phyloP scores from a whole-genome alignment of 2,113 vertebrate genomes.

The Catharus bicknelli region DNA sequence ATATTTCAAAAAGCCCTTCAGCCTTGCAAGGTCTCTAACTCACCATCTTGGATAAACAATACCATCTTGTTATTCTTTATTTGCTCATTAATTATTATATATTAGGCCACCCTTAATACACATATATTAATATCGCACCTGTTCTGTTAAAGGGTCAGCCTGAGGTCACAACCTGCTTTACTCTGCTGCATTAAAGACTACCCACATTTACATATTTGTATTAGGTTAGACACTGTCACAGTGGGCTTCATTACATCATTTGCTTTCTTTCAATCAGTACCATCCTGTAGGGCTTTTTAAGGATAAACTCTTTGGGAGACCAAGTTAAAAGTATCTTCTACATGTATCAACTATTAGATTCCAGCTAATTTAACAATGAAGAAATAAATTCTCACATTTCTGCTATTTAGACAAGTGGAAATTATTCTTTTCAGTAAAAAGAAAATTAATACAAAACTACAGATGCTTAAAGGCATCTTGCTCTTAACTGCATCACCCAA shows the following conservation, averaged over 20 bases:
- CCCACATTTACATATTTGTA: not conserved
- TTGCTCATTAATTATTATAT: not conserved
- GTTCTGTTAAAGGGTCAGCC: not conserved
- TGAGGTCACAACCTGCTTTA: not conserved
- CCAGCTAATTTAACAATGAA: not conserved
- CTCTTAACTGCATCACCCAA: not conserved
- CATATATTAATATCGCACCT: not conserved
- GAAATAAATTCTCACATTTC: not conserved
- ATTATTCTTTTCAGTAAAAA: not conserved
- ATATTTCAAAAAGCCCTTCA: not conserved
- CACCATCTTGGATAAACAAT: not conserved
- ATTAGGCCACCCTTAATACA: not conserved
- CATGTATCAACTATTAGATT: not conserved
- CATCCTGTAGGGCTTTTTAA: not conserved
- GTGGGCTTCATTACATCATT: not conserved
- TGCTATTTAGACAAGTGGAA: not conserved
- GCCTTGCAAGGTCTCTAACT: not conserved
- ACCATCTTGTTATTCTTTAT: not conserved
- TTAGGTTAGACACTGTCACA: not conserved
- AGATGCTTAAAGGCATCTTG: not conserved
- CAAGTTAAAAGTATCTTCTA: not conserved
- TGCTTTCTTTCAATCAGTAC: not conserved
- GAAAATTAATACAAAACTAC: not conserved
- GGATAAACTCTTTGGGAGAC: not conserved
- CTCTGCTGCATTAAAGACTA: not conserved